Base-by-base conservation (phyloP, 64 coral and sea anemone species). In the Acropora tenuis region DNA sequence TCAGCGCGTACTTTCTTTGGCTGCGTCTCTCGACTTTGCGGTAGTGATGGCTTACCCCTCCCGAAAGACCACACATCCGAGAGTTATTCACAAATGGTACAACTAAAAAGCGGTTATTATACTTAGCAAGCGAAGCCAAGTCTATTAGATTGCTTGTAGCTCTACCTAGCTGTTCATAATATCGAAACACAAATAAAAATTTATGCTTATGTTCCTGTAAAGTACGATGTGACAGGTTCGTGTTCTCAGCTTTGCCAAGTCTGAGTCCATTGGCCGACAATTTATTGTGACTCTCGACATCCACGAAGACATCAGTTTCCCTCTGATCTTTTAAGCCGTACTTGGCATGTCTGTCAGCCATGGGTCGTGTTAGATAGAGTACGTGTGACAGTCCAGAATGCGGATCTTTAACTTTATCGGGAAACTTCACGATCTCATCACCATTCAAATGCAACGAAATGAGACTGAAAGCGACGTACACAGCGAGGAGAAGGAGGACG, bases 41-140 rank as follows among this genome's bases (percentile, higher is more conserved):
- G 50, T 83, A 88, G 48, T 83, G 84, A 76, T 99, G 97, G 63
- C 94, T 95, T 1, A 99, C 97, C 0, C 97, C 97, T 3, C 85
- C 74, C 5, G 88, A 78, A 19, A 99, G 59, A 10, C 97, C 97
- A 20, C 94, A 95, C 97, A 99, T 99, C 0, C 97, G 88, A 8
- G 97, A 99, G 87, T 99, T 99, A 78, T 99, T 99, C 41, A 99
- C 97, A 85, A 94, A 99, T 42, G 97, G 97, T 41, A 92, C 79
- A 1, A 99, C 97, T 57, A 99, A 17, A 48, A 61, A 8, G 57
- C 97, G 94, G 48, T 89, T 88, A 18, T 90, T 91, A 76, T 86
- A 89, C 66, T 80, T 96, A 4, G 94, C 97, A 43, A 95, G 93
- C 1, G 97, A 96, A 78, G 94, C 84, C 83, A 99, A 80, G 8